Evolutionary conservation across 2,113 vertebrate species (phyloP).

Genomic region (cat (Felis catus)): DNA sequence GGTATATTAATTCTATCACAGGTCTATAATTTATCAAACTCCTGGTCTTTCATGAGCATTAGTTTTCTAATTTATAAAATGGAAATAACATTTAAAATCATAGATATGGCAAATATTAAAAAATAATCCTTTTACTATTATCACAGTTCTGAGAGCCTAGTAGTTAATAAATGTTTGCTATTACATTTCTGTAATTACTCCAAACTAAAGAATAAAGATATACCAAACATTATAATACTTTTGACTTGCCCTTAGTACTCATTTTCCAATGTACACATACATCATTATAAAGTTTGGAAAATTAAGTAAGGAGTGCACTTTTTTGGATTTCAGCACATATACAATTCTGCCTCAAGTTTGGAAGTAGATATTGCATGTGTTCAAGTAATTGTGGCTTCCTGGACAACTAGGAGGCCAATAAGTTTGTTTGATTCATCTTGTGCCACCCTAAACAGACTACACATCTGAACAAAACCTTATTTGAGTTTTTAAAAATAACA

Average conservation of each 20-base stretch:
- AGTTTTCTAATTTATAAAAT: conserved; percentile 30
- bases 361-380: neutral
- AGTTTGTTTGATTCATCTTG: neutral
- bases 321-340: neutral
- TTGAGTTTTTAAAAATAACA: conserved; percentile 58
- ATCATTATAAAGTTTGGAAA: neutral
- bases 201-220: neutral
- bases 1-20: neutral
- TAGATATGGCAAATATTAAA: neutral
- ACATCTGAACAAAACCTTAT: conserved; percentile 13
- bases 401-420: neutral
- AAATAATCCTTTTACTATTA: neutral
- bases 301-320: neutral
- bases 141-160: neutral
- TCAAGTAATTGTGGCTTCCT: neutral
- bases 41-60: neutral
- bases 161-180: neutral
- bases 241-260: neutral
- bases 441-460: neutral
- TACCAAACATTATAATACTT: neutral
- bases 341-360: neutral
- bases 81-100: neutral
- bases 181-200: neutral
- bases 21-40: neutral
- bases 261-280: neutral